Percentiles rank a stretch among this genome's conserved stretches.
phyloP scores from a whole-genome alignment of 2,888 invertebrate species.

The Rhagonycha lutea region DNA sequence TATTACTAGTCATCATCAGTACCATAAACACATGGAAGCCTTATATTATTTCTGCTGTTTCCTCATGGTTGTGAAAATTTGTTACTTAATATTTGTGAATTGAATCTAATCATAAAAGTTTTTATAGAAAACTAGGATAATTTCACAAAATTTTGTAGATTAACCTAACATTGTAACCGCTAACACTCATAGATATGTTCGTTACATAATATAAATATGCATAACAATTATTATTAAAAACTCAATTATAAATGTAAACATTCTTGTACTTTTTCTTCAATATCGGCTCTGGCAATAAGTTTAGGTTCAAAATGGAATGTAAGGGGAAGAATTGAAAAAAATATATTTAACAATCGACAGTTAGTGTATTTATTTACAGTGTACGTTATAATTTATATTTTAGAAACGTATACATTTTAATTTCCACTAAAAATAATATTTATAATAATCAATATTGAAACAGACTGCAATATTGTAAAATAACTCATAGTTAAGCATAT shows the following conservation, averaged over 20 bases:
- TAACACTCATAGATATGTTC: not conserved
- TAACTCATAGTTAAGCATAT: too few species aligned
- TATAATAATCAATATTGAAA: too few species aligned
- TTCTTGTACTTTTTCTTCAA: not conserved
- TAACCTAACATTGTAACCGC: not conserved
- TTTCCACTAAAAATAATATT: too few species aligned
- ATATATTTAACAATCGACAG: not conserved
- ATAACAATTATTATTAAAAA: too few species aligned
- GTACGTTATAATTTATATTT: not conserved
- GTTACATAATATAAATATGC: not conserved
- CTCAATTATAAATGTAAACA: not conserved
- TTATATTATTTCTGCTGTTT: too few species aligned
- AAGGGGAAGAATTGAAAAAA: not conserved
- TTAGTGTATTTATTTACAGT: not conserved
- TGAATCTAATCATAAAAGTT: not conserved
- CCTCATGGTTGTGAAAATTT: too few species aligned
- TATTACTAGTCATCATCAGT: too few species aligned
- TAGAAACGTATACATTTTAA: too few species aligned
- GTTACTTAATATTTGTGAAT: too few species aligned
- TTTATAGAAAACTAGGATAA: not conserved
- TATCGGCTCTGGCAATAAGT: not conserved
- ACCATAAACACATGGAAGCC: too few species aligned
- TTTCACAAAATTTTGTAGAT: not conserved
- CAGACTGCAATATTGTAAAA: too few species aligned
- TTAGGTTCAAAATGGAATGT: not conserved